Evolutionary conservation across 2,797 vertebrate species (phyloP), one percentile per base, ranked within the genome.

Genomic region (Echiichthys vipera): DNA sequence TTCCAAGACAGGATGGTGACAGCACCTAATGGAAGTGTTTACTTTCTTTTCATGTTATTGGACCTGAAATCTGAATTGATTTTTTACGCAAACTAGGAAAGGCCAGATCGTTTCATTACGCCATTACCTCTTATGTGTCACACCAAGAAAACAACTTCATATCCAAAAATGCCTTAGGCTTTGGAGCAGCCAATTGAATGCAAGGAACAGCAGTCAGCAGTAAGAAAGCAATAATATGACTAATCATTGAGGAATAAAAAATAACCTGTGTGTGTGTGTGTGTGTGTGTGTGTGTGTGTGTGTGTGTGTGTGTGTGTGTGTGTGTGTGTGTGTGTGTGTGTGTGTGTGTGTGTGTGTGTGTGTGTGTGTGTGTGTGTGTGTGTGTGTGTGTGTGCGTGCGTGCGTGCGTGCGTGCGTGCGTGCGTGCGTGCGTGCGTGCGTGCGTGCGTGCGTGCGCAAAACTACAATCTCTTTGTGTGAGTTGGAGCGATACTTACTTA

Each of bases 151-250:
- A 49, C 66, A 66, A 50, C 70, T 82, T 65, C 17, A 74, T 79
- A 74, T 69, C 57, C 27, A 45, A 40, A n/a, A 2, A 57, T 0
- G 74, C 84, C 68, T 74, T 4, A 29, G 7, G 82, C 69, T 61
- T 55, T 10, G 53, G 27, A 66, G 58, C 40, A 30, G 51, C 45
- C n/a, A 12, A 68, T 67, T 80, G 59, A 78, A 77, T 64, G 65
- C 46, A 71, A 71, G 65, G 69, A 80, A 84, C 62, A 51, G 55
- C 65, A 70, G 27, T 59, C 12, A 59, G 58, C 70, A 57, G 32
- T 63, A 63, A 27, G 66, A 58, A 80, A 61, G 65, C 70, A 84
- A 84, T 80, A 80, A 82, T n/a, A 74, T 37, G 25, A 42, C 45
- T 65, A 59, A 74, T 78, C 29, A 66, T n/a, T 45, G 30, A 62